Conservation (phyloP, 1,140 invertebrate species). For the Chymomyza costata region DNA sequence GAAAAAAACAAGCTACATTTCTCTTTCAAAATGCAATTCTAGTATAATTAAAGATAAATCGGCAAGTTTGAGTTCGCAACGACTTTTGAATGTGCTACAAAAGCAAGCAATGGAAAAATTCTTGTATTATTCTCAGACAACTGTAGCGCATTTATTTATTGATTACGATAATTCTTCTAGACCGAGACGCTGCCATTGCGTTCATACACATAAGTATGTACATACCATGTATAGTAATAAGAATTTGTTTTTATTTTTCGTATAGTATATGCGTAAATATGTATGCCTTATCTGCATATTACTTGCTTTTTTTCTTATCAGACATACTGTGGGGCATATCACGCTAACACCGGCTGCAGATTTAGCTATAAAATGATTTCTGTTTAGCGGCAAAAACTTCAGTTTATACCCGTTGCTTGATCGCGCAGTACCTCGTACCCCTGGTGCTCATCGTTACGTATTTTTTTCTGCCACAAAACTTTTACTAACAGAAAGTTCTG, state of each 20-base stretch:
- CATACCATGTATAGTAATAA: background rate
- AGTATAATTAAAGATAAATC: no score
- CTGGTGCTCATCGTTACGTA: background rate
- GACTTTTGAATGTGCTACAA: no score
- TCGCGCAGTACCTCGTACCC: constrained; percentile 26
- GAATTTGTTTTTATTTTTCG: background rate
- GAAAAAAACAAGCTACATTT: no score
- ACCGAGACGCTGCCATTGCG: background rate
- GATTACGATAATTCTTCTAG: constrained; percentile 10
- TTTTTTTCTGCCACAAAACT: background rate
- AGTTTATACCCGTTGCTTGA: constrained; percentile 41
- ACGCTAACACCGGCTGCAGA: constrained; percentile 29
- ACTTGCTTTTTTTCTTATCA: constrained; percentile 32
- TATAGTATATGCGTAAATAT: background rate
- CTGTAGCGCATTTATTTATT: constrained; percentile 8
- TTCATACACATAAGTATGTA: background rate
- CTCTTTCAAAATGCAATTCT: no score
- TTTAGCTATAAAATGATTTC: constrained; percentile 51
- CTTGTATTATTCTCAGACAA: no score
- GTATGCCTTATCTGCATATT: constrained; percentile 20
- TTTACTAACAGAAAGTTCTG: background rate
- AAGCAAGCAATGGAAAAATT: no score
- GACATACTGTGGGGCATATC: constrained; percentile 10
- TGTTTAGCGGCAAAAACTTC: constrained; percentile 22
- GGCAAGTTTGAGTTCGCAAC: no score